A percentile compares a stretch with the other conserved stretches of the same genome.
phyloP scores from a whole-genome alignment of 1,140 invertebrate species.

The Fopius arisanus region DNA sequence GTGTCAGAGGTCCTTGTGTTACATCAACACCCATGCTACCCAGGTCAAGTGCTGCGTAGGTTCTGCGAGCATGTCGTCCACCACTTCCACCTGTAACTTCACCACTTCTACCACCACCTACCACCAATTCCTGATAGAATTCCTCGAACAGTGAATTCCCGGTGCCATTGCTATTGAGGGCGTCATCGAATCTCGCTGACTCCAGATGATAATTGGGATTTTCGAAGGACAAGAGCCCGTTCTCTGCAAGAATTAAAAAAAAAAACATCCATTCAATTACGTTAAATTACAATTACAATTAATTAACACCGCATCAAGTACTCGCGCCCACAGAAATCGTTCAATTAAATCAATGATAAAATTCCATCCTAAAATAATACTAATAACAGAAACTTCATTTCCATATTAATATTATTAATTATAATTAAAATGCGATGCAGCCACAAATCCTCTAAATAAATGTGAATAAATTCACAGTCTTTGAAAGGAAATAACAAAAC shows the following conservation, averaged over 20 bases:
- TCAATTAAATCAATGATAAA: not conserved
- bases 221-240: slow-evolving; percentile 85
- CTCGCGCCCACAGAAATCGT: not conserved
- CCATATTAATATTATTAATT: too few relatives aligned
- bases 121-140: slow-evolving; percentile 71
- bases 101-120: slow-evolving; percentile 63
- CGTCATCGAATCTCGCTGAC: slow-evolving; percentile 78
- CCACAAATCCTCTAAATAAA: too few relatives aligned
- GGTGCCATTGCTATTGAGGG: slow-evolving; percentile 77
- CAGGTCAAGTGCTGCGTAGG: slow-evolving; percentile 73
- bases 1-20: slow-evolving; percentile 69
- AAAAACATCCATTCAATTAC: too few relatives aligned
- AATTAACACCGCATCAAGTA: not conserved
- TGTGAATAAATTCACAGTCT: too few relatives aligned
- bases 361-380: too few relatives aligned
- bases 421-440: too few relatives aligned
- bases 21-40: slow-evolving; percentile 78
- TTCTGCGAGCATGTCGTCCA: slow-evolving; percentile 67
- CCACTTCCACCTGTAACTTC: slow-evolving; percentile 47
- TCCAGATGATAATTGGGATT: slow-evolving; percentile 88
- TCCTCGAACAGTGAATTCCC: slow-evolving; percentile 67
- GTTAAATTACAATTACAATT: too few relatives aligned
- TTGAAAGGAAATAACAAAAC: too few relatives aligned
- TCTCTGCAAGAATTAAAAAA: slow-evolving; percentile 74
- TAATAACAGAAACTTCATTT: too few relatives aligned